Percentiles rank a stretch among this genome's conserved stretches.
phyloP scores from a whole-genome alignment of 2,888 invertebrate genomes.

The Orthosia cruda region DNA sequence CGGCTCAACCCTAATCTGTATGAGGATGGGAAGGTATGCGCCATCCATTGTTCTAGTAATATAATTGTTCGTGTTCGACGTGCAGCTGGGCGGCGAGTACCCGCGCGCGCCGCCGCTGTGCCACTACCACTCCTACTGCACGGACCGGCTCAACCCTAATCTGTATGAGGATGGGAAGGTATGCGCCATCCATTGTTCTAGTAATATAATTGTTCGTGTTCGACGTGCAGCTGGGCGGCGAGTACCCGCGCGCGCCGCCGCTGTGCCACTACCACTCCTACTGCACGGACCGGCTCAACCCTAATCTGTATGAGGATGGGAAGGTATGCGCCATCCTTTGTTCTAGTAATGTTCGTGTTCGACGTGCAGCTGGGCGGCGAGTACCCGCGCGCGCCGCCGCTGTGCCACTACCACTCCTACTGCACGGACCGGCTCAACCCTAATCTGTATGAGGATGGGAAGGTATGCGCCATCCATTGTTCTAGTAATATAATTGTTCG shows the following conservation, averaged over 20 bases:
- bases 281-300: conserved; percentile 98
- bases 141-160: no score
- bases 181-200: no score
- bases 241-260: conserved; percentile 98
- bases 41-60: neutral
- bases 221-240: conserved; percentile 97
- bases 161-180: no score
- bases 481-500: no score
- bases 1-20: conserved; percentile 99
- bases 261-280: conserved; percentile 98
- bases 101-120: no score
- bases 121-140: no score
- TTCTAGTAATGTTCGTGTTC: conserved; percentile 94
- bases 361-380: conserved; percentile 98
- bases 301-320: conserved; percentile 99
- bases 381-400: conserved; percentile 97
- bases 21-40: conserved; percentile 95
- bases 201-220: conserved; percentile 99
- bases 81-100: no score
- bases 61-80: no score
- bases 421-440: conserved; percentile 98
- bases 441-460: conserved; percentile 98
- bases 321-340: conserved; percentile 85
- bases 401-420: conserved; percentile 98
- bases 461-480: conserved; percentile 81